Percentiles rank a stretch among this genome's conserved stretches.
phyloP scores from a whole-genome alignment of 2,113 vertebrate species.

The Alosa alosa region DNA sequence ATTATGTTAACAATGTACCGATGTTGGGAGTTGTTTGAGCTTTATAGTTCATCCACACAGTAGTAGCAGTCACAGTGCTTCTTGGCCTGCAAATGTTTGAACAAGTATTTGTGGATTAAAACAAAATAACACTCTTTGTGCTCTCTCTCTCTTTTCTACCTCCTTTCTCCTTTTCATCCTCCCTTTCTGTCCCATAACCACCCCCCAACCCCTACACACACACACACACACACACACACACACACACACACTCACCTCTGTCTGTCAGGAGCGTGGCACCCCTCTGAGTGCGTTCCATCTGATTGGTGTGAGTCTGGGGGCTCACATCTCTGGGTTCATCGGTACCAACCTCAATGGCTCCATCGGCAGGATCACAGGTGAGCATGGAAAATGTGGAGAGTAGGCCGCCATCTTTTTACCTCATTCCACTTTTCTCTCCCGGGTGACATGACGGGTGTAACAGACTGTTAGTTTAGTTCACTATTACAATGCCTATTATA shows the following conservation, averaged over 20 bases:
- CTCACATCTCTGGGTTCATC: constrained; percentile 89
- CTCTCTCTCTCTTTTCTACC: background rate
- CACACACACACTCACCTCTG: background rate
- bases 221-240: no score
- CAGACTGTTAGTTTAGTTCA: background rate
- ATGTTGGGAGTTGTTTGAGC: background rate
- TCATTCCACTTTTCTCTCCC: background rate
- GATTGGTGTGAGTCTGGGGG: constrained; percentile 93
- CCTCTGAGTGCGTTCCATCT: constrained; percentile 78
- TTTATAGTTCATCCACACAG: background rate
- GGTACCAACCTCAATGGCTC: constrained; percentile 77
- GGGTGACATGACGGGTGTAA: background rate
- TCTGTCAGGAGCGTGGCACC: constrained; percentile 72
- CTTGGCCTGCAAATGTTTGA: background rate
- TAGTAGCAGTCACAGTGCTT: background rate
- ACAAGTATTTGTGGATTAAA: background rate
- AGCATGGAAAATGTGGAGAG: background rate
- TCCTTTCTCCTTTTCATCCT: background rate
- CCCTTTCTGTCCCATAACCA: constrained; percentile 48
- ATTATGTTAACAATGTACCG: no score
- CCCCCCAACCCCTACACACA: background rate
- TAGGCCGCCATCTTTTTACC: no score
- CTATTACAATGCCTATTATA: no score
- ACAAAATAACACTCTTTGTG: background rate
- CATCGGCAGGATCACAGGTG: constrained; percentile 89